A percentile compares a stretch with the other conserved stretches of the same genome.
Evolutionary conservation across 92 coral and sea anemone genomes (phyloP).

Genomic region (Porites rus): DNA sequence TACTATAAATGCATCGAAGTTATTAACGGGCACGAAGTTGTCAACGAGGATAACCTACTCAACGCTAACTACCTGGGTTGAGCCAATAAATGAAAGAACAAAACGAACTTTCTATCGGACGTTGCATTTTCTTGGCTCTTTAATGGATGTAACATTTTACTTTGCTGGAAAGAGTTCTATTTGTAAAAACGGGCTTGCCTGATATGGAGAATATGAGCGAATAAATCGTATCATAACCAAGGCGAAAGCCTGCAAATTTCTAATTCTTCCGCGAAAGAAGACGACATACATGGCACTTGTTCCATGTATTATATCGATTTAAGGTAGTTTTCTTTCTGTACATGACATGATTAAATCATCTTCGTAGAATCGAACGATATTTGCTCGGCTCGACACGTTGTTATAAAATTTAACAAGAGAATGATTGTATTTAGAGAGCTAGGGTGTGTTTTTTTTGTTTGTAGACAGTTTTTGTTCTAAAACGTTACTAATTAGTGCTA

Average conservation of each 20-base stretch:
- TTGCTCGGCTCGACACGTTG: constrained; percentile 52
- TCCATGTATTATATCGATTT: constrained; percentile 74
- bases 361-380: constrained; percentile 51
- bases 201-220: constrained; percentile 45
- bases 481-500: constrained; percentile 25
- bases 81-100: constrained; percentile 26
- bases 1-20: constrained; percentile 99
- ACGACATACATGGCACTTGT: constrained; percentile 66
- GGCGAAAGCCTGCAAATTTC: constrained; percentile 63
- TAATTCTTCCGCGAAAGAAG: constrained; percentile 75
- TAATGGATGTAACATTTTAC: constrained; percentile 64
- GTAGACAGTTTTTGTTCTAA: constrained; percentile 48
- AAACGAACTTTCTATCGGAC: constrained; percentile 46
- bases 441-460: constrained; percentile 41
- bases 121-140: constrained; percentile 36
- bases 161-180: constrained; percentile 68
- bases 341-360: constrained; percentile 62
- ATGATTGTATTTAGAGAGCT: constrained; percentile 37
- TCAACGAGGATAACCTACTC: constrained; percentile 98
- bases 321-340: constrained; percentile 67
- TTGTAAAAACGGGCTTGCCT: constrained; percentile 62
- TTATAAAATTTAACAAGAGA: constrained; percentile 35
- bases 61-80: constrained; percentile 97
- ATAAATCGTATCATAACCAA: constrained; percentile 44
- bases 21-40: constrained; percentile 99